A percentile compares a stretch with the other conserved stretches of the same genome.
Conservation (phyloP, 2,113 vertebrate species). For the Cephalopholis sonnerati region DNA sequence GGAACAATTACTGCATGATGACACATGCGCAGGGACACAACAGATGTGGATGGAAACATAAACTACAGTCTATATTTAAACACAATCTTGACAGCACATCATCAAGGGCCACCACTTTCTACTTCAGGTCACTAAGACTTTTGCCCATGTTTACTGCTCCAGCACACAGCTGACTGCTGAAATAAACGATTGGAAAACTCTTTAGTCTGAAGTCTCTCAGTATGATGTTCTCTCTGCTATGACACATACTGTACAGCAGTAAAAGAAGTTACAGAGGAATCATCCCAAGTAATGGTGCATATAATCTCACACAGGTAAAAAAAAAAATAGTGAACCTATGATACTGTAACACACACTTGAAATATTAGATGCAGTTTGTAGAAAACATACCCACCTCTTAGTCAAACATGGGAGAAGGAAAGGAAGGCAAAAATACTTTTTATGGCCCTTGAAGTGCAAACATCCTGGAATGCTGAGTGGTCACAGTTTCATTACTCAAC, state of each 20-base stretch:
- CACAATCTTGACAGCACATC: slow-evolving; percentile 47
- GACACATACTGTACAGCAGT: not conserved
- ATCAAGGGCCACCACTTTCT: slow-evolving; percentile 38
- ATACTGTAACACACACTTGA: not conserved
- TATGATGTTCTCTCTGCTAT: not conserved
- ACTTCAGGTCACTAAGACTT: slow-evolving; percentile 47
- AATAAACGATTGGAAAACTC: not conserved
- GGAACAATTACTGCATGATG: slow-evolving; percentile 33
- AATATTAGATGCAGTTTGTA: not conserved
- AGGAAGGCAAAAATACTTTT: slow-evolving; percentile 42
- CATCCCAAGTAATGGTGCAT: not conserved
- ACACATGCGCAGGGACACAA: slow-evolving; percentile 32
- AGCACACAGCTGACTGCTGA: slow-evolving; percentile 20
- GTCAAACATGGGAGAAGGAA: slow-evolving; percentile 35
- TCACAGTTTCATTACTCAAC: slow-evolving; percentile 22
- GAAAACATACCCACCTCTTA: not conserved
- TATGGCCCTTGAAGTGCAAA: slow-evolving; percentile 52
- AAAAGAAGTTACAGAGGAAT: not conserved
- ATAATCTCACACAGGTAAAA: not conserved
- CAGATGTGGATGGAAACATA: slow-evolving; percentile 56
- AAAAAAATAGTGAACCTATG: not conserved
- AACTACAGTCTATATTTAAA: slow-evolving; percentile 68
- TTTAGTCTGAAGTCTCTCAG: not conserved
- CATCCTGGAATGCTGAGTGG: slow-evolving; percentile 55
- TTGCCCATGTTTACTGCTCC: slow-evolving; percentile 3